Evolutionary conservation across 1,140 invertebrate species (phyloP).

Genomic region (Papilio polytes): DNA sequence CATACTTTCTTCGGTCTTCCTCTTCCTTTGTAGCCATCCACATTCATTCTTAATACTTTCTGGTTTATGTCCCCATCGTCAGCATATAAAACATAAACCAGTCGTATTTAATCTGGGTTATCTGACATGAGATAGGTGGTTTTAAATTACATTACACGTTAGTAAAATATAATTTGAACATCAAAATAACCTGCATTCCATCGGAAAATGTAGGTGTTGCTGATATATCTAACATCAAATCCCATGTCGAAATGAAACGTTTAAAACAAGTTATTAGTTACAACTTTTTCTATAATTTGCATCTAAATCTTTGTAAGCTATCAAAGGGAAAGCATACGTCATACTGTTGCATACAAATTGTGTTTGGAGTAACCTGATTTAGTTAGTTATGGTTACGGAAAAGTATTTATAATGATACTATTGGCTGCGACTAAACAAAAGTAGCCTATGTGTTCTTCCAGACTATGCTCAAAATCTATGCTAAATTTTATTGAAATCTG

Average conservation of each 20-base stretch:
- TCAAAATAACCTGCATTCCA: slow-evolving; percentile 2
- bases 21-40: too few relatives aligned
- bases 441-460: too few relatives aligned
- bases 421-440: too few relatives aligned
- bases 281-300: slow-evolving; percentile 20
- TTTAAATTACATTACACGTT: not conserved
- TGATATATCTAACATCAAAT: slow-evolving; percentile 6
- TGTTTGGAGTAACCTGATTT: slow-evolving; percentile 1
- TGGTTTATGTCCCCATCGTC: too few relatives aligned
- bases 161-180: not conserved
- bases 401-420: too few relatives aligned
- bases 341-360: slow-evolving; percentile 1
- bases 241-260: slow-evolving; percentile 7
- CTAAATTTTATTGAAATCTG: too few relatives aligned
- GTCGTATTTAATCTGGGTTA: not conserved
- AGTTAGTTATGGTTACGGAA: not conserved
- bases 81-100: not conserved
- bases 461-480: too few relatives aligned
- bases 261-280: not conserved
- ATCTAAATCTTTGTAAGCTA: slow-evolving; percentile 33
- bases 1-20: too few relatives aligned
- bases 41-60: too few relatives aligned
- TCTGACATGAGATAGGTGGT: not conserved
- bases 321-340: not conserved
- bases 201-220: not conserved